These are phyloP conservation scores for Andrena bicolor DNA, from an alignment of 2,888 invertebrate genomes.

Conservation along the genomic window DNA sequence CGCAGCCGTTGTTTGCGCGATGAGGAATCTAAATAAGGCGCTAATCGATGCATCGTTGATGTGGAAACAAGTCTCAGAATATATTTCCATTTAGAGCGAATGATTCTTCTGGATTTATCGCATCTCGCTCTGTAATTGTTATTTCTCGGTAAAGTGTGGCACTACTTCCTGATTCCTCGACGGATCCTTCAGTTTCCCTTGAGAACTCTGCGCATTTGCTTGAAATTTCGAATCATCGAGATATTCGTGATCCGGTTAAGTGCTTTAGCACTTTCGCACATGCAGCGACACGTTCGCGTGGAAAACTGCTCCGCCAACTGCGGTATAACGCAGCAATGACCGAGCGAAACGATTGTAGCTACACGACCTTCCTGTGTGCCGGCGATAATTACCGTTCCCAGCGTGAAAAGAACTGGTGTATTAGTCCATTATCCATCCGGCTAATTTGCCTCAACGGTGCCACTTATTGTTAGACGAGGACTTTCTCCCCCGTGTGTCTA, in stretches of 20 bases:
- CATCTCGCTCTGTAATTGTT: too few species aligned
- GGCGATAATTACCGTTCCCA: conserved; percentile 57
- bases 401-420: conserved; percentile 46
- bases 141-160: too few species aligned
- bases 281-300: not conserved
- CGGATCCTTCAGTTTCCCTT: not conserved
- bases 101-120: too few species aligned
- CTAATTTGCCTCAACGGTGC: conserved; percentile 61
- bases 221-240: not conserved
- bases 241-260: not conserved
- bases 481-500: conserved; percentile 57
- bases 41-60: conserved; percentile 2
- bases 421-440: conserved; percentile 56
- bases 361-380: conserved; percentile 44
- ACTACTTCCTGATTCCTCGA: not conserved
- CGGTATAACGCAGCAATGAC: conserved; percentile 54
- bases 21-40: not conserved
- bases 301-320: conserved; percentile 2
- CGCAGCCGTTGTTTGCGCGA: not conserved
- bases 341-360: conserved; percentile 38
- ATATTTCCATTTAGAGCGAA: not conserved
- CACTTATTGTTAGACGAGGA: conserved; percentile 56
- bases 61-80: not conserved
- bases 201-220: not conserved
- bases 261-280: conserved; percentile 32